A percentile compares a stretch with the other conserved stretches of the same genome.
Evolutionary conservation across 2,888 invertebrate genomes (phyloP).

Genomic region (Sialis lutaria): DNA sequence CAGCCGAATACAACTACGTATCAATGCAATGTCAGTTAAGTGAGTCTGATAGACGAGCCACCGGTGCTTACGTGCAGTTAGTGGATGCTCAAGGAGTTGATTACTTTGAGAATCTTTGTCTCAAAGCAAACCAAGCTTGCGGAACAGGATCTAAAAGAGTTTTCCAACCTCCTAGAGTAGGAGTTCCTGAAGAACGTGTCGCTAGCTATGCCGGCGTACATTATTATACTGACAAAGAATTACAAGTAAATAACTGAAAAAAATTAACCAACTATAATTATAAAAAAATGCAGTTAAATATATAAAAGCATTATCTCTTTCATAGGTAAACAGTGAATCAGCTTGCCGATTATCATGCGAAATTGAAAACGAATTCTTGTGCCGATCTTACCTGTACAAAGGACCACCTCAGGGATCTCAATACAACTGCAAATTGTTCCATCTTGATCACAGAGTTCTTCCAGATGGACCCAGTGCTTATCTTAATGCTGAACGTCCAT

Average conservation of each 20-base stretch:
- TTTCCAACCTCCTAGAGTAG: slow-evolving; percentile 68
- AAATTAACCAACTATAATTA: not conserved
- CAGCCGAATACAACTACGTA: slow-evolving; percentile 85
- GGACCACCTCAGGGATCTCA: slow-evolving; percentile 50
- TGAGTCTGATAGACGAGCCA: slow-evolving; percentile 76
- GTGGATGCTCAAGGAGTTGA: slow-evolving; percentile 72
- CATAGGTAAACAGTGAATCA: slow-evolving; percentile 62
- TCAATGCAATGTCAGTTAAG: slow-evolving; percentile 82
- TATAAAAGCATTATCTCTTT: too few relatives aligned
- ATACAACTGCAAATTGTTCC: slow-evolving; percentile 84
- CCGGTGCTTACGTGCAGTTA: slow-evolving; percentile 75
- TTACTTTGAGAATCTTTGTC: slow-evolving; percentile 81
- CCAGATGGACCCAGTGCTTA: slow-evolving; percentile 88
- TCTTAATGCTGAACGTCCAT: slow-evolving; percentile 72
- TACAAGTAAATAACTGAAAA: slow-evolving; percentile 45
- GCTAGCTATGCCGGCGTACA: slow-evolving; percentile 82
- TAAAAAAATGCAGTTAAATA: not conserved
- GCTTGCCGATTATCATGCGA: slow-evolving; percentile 85
- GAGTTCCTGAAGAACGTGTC: slow-evolving; percentile 81
- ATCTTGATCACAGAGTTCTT: slow-evolving; percentile 78
- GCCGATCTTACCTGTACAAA: slow-evolving; percentile 62
- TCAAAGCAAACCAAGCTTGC: slow-evolving; percentile 77
- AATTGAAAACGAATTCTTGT: slow-evolving; percentile 83
- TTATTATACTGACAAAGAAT: slow-evolving; percentile 85
- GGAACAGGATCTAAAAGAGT: slow-evolving; percentile 48